Evolutionary conservation across 2,888 invertebrate species (phyloP).

Genomic region (Hetaerina titia): DNA sequence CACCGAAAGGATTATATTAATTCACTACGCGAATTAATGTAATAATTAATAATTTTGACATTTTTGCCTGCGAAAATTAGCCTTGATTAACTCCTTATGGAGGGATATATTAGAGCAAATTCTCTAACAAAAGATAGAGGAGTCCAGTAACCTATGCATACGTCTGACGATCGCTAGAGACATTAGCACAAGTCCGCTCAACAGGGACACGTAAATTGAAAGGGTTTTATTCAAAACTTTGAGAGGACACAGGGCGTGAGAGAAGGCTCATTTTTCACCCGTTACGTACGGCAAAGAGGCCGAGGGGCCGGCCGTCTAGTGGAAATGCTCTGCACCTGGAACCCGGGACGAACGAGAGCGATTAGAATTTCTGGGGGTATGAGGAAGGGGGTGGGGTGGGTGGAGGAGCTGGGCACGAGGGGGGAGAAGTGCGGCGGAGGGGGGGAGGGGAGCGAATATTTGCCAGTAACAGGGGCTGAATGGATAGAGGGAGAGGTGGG

Average conservation of each 20-base stretch:
- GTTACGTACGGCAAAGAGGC: neutral
- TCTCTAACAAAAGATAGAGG: neutral
- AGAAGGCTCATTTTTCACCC: neutral
- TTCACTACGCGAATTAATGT: neutral
- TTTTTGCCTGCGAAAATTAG: neutral
- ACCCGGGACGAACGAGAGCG: slow-evolving; percentile 25
- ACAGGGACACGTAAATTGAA: neutral
- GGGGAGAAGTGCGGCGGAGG: neutral
- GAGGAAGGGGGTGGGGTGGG: neutral
- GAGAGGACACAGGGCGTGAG: neutral
- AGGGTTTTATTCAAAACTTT: slow-evolving; percentile 32
- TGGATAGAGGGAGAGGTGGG: neutral
- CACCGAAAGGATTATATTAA: neutral
- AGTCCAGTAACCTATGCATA: neutral
- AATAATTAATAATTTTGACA: too few species aligned
- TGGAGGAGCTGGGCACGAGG: too few species aligned
- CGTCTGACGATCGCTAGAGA: neutral
- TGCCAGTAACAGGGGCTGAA: neutral
- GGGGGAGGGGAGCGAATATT: neutral
- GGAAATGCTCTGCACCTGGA: slow-evolving; percentile 2
- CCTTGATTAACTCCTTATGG: neutral
- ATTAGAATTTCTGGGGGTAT: neutral
- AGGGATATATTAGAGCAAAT: neutral
- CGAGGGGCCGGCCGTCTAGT: neutral
- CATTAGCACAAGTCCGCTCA: neutral